A percentile compares a stretch with the other conserved stretches of the same genome.
These are phyloP conservation scores for Sesia bembeciformis DNA, from an alignment of 2,888 invertebrate genomes.

Conservation along the genomic window DNA sequence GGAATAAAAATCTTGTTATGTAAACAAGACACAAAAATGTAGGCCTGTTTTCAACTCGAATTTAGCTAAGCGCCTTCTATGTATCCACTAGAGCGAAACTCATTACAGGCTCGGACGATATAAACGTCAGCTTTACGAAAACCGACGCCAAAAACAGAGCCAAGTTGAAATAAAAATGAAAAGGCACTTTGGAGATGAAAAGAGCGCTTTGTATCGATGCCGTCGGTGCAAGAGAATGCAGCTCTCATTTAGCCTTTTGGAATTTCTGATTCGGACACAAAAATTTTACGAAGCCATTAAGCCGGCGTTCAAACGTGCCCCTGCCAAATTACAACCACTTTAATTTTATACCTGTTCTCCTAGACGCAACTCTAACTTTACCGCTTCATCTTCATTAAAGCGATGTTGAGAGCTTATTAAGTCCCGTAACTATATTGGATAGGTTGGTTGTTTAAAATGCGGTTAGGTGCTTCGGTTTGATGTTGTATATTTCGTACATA, in stretches of 20 bases:
- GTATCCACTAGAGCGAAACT: not conserved
- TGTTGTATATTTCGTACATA: no score
- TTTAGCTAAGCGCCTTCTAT: not conserved
- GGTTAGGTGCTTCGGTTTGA: no score
- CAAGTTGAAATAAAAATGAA: not conserved
- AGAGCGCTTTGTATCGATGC: slow-evolving; percentile 3
- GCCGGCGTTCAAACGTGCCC: slow-evolving; percentile 19
- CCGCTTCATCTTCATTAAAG: slow-evolving; percentile 31
- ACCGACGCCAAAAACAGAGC: not conserved
- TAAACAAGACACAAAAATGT: not conserved
- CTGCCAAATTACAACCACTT: slow-evolving; percentile 19
- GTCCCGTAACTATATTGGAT: not conserved
- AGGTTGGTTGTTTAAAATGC: no score
- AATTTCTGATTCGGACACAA: slow-evolving; percentile 24
- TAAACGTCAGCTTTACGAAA: not conserved
- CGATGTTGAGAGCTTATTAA: slow-evolving; percentile 10
- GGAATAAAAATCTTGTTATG: no score
- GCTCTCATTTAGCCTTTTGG: slow-evolving; percentile 4
- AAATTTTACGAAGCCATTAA: slow-evolving; percentile 45
- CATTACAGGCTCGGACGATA: not conserved
- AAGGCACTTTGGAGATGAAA: slow-evolving; percentile 7
- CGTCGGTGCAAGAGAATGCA: not conserved
- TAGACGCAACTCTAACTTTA: slow-evolving; percentile 12
- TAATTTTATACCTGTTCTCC: slow-evolving; percentile 16
- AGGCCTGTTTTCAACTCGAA: not conserved